phyloP scores from a whole-genome alignment of 2,113 vertebrate species.

The Kobus ellipsiprymnus region DNA sequence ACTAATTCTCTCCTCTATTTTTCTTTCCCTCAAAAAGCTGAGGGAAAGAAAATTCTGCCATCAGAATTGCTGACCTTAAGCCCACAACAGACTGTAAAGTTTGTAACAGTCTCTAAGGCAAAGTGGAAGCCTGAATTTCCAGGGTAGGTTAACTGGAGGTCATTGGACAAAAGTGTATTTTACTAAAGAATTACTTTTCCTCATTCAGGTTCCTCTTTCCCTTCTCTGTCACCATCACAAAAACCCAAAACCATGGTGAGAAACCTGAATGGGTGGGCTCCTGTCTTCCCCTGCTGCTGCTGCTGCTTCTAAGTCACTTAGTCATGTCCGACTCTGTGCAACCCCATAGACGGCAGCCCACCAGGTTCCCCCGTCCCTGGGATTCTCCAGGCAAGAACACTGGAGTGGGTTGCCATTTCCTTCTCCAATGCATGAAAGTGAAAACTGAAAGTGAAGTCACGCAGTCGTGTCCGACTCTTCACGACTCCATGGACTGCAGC shows the following conservation, averaged over 20 bases:
- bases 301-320: background rate
- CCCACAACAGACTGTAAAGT: background rate
- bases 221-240: background rate
- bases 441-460: no score
- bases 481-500: rapidly evolving
- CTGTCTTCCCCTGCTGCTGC: background rate
- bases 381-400: no score
- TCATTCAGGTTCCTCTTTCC: background rate
- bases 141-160: background rate
- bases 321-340: rapidly evolving
- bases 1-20: background rate
- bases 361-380: no score
- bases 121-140: background rate
- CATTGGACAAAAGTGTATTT: background rate
- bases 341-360: no score
- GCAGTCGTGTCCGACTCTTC: background rate
- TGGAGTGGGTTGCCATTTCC: no score
- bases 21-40: background rate
- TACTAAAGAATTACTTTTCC: background rate
- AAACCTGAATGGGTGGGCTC: background rate
- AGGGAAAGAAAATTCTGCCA: background rate
- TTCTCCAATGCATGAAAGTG: no score
- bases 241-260: background rate
- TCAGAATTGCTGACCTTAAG: background rate
- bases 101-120: background rate